Conservation (phyloP, 53 echinoderm and acorn worm species). For the Paracentrotus lividus region DNA sequence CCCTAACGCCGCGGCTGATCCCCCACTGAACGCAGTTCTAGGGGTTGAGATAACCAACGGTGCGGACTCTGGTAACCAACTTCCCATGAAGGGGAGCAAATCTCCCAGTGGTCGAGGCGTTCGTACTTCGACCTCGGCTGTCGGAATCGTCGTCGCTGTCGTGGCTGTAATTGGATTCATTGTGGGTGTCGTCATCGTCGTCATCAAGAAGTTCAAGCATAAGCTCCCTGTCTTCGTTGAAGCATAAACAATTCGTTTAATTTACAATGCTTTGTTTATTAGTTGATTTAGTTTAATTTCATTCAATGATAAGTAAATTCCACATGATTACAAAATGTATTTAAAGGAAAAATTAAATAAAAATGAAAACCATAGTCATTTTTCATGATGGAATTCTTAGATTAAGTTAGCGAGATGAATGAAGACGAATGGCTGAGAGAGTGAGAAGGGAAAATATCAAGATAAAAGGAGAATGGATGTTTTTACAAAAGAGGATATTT, state of each 20-base stretch:
- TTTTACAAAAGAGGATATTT: neutral
- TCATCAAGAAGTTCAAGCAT: neutral
- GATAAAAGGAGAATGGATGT: no score
- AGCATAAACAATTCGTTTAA: no score
- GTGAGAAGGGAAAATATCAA: neutral
- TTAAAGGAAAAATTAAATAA: no score
- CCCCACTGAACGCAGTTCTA: no score
- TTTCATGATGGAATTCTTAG: no score
- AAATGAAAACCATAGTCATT: no score
- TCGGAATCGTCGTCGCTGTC: neutral
- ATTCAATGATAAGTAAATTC: no score
- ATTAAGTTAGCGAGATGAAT: neutral
- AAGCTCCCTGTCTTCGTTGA: neutral
- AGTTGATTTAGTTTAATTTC: no score
- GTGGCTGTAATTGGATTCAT: neutral
- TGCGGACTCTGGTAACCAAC: slow-evolving; percentile 9
- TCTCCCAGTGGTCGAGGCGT: neutral
- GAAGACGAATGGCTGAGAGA: neutral
- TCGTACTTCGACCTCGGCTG: neutral
- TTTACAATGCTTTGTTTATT: no score
- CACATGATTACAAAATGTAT: no score
- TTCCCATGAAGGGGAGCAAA: neutral
- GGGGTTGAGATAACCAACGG: neutral
- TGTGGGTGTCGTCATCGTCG: neutral
- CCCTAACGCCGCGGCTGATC: neutral